Conservation (phyloP, 2,113 vertebrate genomes). For the Mus spicilegus region DNA sequence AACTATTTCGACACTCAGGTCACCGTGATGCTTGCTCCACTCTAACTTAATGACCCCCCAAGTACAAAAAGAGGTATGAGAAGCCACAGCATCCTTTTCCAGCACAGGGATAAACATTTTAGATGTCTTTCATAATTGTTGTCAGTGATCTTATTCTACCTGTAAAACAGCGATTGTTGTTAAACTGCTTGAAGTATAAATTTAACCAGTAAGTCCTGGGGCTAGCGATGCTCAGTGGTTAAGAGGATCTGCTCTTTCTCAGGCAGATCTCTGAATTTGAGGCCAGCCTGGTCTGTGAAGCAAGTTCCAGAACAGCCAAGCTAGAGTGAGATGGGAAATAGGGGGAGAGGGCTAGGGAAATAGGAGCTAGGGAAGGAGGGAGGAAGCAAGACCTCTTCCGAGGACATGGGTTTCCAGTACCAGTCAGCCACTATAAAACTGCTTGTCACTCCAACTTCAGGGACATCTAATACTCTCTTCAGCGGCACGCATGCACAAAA, state of each 20-base stretch:
- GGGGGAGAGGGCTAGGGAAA: too few species aligned
- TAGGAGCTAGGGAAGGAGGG: too few species aligned
- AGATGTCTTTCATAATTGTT: background rate
- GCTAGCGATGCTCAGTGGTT: background rate
- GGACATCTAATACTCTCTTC: background rate
- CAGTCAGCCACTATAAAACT: too few species aligned
- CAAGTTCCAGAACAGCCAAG: too few species aligned
- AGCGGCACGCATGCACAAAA: accelerated
- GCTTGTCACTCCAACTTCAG: too few species aligned
- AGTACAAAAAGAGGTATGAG: background rate
- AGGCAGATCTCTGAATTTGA: too few species aligned
- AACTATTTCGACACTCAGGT: too few species aligned
- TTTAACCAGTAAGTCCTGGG: background rate
- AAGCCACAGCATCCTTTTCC: background rate
- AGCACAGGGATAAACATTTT: background rate
- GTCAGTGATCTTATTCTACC: background rate
- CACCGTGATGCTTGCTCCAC: background rate
- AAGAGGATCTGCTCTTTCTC: too few species aligned
- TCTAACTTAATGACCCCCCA: background rate
- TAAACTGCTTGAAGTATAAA: background rate
- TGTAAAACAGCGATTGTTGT: background rate
- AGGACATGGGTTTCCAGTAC: background rate
- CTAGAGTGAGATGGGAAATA: too few species aligned
- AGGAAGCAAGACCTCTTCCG: too few species aligned
- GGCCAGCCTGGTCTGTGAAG: too few species aligned